phyloP scores from a whole-genome alignment of 2,888 invertebrate species.

The Plagodis pulveraria region DNA sequence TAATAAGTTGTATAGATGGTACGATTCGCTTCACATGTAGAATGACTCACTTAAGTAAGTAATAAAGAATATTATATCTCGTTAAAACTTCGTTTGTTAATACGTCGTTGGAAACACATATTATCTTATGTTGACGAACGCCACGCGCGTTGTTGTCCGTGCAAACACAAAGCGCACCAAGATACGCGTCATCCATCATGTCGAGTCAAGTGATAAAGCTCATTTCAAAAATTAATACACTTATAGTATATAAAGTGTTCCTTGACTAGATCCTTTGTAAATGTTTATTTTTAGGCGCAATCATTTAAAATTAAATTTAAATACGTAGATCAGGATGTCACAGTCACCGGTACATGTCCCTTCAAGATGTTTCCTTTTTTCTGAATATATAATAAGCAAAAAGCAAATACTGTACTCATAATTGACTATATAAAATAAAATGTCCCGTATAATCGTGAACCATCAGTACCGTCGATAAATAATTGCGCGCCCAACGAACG shows the following conservation, averaged over 20 bases:
- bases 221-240: constrained; percentile 5
- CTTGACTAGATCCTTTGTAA: no score
- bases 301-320: not conserved
- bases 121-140: constrained; percentile 10
- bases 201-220: constrained; percentile 13
- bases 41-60: not conserved
- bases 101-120: constrained; percentile 27
- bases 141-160: constrained; percentile 5
- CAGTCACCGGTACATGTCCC: no score
- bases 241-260: not conserved
- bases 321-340: no score
- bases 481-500: constrained; percentile 48
- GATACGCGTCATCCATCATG: constrained; percentile 24
- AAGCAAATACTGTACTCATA: no score
- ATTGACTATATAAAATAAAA: not conserved
- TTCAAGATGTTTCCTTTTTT: no score
- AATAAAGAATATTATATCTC: no score
- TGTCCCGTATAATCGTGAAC: constrained; percentile 17
- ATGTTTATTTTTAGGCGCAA: no score
- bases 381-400: no score
- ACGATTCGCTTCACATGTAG: no score
- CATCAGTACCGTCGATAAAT: constrained; percentile 49
- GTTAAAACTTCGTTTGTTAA: constrained; percentile 28
- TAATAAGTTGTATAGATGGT: no score
- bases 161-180: constrained; percentile 19